phyloP scores from a whole-genome alignment of 2,113 vertebrate genomes.

The Gracilinanus agilis region DNA sequence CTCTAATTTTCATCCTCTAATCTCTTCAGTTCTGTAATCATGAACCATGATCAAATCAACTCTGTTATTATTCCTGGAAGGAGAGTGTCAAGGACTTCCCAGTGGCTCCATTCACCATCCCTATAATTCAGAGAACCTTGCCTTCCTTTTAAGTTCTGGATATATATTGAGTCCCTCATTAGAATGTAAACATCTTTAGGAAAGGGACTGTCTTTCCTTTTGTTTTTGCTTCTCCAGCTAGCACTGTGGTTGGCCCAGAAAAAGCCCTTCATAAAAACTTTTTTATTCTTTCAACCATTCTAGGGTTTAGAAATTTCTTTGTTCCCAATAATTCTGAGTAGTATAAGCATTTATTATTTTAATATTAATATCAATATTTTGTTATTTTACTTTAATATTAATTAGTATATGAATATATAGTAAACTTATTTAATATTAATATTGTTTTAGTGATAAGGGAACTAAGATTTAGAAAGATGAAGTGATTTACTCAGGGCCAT shows the following conservation, averaged over 20 bases:
- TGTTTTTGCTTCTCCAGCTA: not conserved
- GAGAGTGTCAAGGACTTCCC: not conserved
- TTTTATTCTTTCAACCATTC: not conserved
- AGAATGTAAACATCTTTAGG: not conserved
- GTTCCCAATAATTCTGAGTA: not conserved
- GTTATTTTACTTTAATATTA: no score
- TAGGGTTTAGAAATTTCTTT: not conserved
- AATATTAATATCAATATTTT: no score
- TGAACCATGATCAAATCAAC: not conserved
- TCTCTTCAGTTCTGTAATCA: not conserved
- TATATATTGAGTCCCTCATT: not conserved
- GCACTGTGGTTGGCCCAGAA: not conserved
- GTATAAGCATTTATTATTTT: not conserved
- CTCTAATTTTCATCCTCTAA: not conserved
- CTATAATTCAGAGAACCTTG: not conserved
- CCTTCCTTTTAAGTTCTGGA: not conserved
- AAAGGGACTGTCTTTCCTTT: not conserved
- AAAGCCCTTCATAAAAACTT: not conserved
- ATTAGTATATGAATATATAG: no score
- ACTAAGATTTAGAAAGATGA: not conserved
- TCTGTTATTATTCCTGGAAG: not conserved
- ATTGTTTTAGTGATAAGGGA: not conserved
- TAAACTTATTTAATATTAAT: no score
- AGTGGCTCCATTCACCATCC: not conserved
- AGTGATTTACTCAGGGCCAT: not conserved